Evolutionary conservation across 2,888 invertebrate species (phyloP).

Genomic region (Pseudococcus viburni): DNA sequence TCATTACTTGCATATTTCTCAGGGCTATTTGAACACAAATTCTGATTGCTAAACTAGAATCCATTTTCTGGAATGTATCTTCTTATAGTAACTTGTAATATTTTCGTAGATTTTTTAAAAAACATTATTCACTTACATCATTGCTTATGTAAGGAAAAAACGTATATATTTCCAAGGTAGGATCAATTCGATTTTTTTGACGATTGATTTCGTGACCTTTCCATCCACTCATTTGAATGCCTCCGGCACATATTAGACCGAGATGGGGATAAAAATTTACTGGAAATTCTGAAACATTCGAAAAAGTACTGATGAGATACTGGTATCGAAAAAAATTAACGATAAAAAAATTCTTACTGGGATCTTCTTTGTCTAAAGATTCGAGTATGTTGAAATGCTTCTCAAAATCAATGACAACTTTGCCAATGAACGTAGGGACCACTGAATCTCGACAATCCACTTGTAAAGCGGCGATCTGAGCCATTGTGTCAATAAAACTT

Average conservation of each 20-base stretch:
- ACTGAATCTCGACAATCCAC: neutral
- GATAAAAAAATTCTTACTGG: neutral
- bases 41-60: neutral
- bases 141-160: constrained; percentile 12
- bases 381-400: constrained; percentile 35
- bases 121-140: neutral
- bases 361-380: neutral
- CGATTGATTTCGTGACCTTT: neutral
- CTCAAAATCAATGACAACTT: neutral
- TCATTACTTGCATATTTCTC: neutral
- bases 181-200: neutral
- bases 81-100: neutral
- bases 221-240: constrained; percentile 8
- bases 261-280: neutral
- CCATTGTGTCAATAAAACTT: neutral
- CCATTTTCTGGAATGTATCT: neutral
- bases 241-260: neutral
- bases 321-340: neutral
- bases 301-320: neutral
- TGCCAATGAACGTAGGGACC: neutral
- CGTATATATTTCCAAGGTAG: neutral
- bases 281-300: neutral
- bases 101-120: neutral
- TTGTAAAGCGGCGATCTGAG: neutral
- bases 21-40: neutral